A percentile compares a stretch with the other conserved stretches of the same genome.
phyloP scores from a whole-genome alignment of 2,113 vertebrate species.

The Lasiurus borealis region DNA sequence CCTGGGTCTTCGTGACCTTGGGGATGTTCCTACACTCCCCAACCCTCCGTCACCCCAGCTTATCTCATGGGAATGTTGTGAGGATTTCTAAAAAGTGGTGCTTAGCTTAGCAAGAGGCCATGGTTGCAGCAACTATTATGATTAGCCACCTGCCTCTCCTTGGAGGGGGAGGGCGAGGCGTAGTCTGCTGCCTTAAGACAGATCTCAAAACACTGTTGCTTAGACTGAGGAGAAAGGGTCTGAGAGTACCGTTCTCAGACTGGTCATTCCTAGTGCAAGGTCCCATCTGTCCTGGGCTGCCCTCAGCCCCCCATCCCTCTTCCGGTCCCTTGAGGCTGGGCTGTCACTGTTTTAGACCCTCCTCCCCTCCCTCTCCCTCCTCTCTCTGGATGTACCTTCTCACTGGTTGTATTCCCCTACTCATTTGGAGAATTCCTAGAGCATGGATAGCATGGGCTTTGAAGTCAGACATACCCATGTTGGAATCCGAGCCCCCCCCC shows the following conservation, averaged over 20 bases:
- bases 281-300: not conserved
- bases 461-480: not conserved
- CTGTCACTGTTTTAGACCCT: not conserved
- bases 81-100: not conserved
- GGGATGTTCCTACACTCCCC: not conserved
- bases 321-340: not conserved
- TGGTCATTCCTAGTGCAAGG: not conserved
- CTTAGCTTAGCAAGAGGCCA: conserved; percentile 37
- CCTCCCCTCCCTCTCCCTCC: too few relatives aligned
- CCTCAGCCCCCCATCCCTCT: not conserved
- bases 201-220: not conserved
- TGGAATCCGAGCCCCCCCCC: not conserved
- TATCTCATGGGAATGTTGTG: not conserved
- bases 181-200: not conserved
- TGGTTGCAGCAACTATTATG: not conserved
- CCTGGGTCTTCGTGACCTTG: conserved; percentile 52
- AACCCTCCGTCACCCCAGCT: not conserved
- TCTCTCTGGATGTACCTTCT: not conserved
- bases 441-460: not conserved
- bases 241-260: not conserved
- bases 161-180: not conserved
- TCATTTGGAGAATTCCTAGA: not conserved
- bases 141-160: not conserved
- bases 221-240: not conserved
- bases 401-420: not conserved